Conservation (phyloP, 2,797 vertebrate species). For the Alcedo quadribrachys region DNA sequence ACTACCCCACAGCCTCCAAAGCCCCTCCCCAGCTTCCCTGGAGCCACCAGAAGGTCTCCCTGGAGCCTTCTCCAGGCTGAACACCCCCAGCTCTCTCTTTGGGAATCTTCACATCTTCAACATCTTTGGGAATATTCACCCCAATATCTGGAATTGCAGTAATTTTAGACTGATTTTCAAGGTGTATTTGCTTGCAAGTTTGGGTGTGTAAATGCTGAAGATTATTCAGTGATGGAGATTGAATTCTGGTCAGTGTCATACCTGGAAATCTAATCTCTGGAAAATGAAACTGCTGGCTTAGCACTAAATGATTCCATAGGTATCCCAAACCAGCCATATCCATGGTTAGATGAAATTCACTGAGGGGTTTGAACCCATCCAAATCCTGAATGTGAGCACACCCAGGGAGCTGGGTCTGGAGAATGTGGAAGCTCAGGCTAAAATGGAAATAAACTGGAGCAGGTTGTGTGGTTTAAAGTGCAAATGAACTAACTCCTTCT, state of each 20-base stretch:
- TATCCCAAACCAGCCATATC: neutral
- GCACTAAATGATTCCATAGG: neutral
- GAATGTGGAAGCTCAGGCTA: neutral
- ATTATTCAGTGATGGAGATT: neutral
- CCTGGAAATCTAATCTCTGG: neutral
- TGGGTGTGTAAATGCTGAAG: neutral
- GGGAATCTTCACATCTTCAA: too few species aligned
- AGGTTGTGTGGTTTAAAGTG: rapidly evolving
- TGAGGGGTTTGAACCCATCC: neutral
- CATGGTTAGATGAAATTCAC: neutral
- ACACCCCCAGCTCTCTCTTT: too few species aligned
- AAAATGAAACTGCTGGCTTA: neutral
- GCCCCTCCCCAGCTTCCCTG: too few species aligned
- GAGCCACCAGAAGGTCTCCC: too few species aligned
- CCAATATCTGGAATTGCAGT: neutral
- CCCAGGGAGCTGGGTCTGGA: neutral
- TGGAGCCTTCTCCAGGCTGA: too few species aligned
- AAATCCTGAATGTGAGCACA: neutral
- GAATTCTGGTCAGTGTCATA: neutral
- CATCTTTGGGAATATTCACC: neutral
- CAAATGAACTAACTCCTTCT: neutral
- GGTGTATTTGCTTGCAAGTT: neutral
- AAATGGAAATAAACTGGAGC: neutral
- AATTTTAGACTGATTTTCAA: neutral
- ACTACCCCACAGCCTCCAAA: too few species aligned